Base-by-base conservation (phyloP, 2,888 invertebrate species). In the Cheilosia urbana region DNA sequence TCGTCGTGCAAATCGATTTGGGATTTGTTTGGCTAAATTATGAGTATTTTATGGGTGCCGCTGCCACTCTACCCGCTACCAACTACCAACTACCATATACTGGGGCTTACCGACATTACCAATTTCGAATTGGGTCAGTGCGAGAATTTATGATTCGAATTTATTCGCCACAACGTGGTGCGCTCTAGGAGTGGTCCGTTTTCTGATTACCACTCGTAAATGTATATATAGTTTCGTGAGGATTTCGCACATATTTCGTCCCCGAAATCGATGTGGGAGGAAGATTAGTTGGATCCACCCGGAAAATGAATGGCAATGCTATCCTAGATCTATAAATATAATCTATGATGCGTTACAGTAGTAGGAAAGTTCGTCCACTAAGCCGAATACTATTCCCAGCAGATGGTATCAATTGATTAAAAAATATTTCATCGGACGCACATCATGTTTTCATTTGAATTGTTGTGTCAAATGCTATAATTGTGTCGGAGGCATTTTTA, bases 61-160 rank as follows among this genome's bases (percentile, higher is more conserved):
- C 55, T 55, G 58, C 58, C 30, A 58, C 30, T 40, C 58, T 19
- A 37, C 19, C 58, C n/a, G 6, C 27, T 6, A 27, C 27, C 27
- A 27, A 1, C 27, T 27, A 27, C 9, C 30, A 9, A 2, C 30
- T 30, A 30, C 30, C 30, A 30, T 9, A 30, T 47, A n/a, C 30
- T 24, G 49, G 19, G 58, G 66, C 66, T 80, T 66, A 66, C 19
- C 66, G 60, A 58, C 60, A 73, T 73, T 73, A 72, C 65, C 42
- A 66, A 79, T 66, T 60, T 49, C 42, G 58, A 80, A 80, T 66
- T 80, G 45, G 73, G 79, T 80, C 79, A 80, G 58, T 47, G 21
- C 42, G 19, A 57, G 58, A 66, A 72, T 58, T 80, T 73, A 80
- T 66, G 73, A 27, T 47, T 11, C 19, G 60, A 49, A 51, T 65